Evolutionary conservation across 2,888 invertebrate genomes (phyloP).

Genomic region (Xylocampa areola): DNA sequence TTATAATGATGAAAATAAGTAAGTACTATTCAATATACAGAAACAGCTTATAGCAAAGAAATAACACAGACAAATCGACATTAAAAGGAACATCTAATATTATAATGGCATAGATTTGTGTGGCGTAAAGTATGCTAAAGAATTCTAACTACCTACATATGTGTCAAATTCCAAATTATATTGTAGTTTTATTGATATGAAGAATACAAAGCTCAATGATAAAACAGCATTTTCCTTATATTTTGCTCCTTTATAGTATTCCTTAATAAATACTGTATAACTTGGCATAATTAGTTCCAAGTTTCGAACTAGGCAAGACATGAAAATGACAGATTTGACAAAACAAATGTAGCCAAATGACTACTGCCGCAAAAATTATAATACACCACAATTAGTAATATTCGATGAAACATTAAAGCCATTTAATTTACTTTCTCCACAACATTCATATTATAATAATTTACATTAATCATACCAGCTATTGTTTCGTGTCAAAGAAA

Average conservation of each 20-base stretch:
- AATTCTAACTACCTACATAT: neutral
- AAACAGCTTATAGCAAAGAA: conserved; percentile 40
- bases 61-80: conserved; percentile 32
- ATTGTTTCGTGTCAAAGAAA: conserved; percentile 22
- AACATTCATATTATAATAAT: conserved; percentile 21
- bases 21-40: conserved; percentile 77
- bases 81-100: conserved; percentile 12
- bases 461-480: conserved; percentile 16
- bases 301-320: conserved; percentile 34
- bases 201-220: neutral
- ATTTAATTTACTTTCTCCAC: conserved; percentile 16
- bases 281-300: neutral
- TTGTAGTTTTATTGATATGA: too few relatives aligned
- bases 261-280: too few relatives aligned
- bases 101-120: neutral
- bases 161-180: neutral
- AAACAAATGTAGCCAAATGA: conserved; percentile 17
- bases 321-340: conserved; percentile 16
- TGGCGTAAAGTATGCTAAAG: neutral
- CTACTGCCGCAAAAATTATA: conserved; percentile 11
- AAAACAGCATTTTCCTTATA: neutral
- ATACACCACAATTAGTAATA: conserved; percentile 14
- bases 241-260: neutral
- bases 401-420: conserved; percentile 34
- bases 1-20: conserved; percentile 60